Conservation (phyloP, 2,113 vertebrate species). For the Plestiodon gilberti region DNA sequence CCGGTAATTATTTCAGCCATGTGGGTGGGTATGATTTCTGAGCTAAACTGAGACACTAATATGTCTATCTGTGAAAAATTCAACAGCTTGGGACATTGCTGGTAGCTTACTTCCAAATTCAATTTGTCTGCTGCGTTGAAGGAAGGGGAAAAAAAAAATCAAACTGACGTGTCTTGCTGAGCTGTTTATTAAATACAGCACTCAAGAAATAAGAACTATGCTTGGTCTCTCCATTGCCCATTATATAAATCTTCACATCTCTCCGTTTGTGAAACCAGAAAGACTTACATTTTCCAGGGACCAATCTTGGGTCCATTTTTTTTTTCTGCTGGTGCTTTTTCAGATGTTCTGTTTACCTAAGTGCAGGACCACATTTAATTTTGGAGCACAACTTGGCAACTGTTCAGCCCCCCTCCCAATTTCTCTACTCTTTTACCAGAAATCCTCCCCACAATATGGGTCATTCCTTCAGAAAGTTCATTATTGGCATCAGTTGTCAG, state of each 20-base stretch:
- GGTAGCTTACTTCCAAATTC: background rate
- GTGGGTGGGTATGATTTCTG: background rate
- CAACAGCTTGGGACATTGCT: slow-evolving; percentile 9
- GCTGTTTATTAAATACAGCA: background rate
- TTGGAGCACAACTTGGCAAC: background rate
- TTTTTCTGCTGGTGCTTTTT: background rate
- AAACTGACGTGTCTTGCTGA: background rate
- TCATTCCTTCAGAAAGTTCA: no score
- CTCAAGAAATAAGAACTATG: background rate
- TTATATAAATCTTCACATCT: background rate
- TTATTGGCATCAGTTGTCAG: background rate
- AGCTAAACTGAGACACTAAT: slow-evolving; percentile 5
- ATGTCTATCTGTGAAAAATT: slow-evolving; percentile 15
- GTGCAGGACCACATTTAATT: background rate
- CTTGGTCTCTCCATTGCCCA: background rate
- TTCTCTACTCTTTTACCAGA: background rate
- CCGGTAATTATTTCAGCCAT: background rate
- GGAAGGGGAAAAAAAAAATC: background rate
- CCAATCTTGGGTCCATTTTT: background rate
- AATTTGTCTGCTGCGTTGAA: background rate
- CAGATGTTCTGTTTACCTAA: background rate
- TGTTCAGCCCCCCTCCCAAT: background rate
- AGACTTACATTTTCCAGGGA: background rate
- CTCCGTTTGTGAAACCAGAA: background rate
- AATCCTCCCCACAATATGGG: no score